Evolutionary conservation across 37 sponge, comb jelly and placozoan species (phyloP).

Genomic region (Crambe crambe): DNA sequence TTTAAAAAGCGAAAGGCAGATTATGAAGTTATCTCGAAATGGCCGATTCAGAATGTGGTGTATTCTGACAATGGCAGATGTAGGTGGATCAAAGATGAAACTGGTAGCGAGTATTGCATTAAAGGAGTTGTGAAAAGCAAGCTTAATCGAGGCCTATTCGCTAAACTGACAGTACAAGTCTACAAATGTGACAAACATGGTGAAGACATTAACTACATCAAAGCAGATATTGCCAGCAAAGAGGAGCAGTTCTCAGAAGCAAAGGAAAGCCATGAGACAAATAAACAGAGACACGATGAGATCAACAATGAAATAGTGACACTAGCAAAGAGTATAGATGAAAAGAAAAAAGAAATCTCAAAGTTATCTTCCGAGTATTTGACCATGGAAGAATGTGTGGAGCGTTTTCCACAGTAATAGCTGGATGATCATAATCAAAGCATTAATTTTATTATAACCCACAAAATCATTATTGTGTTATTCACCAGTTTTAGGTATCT

Average conservation of each 20-base stretch:
- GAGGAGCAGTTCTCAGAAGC: background rate
- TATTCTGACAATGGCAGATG: conserved; percentile 18
- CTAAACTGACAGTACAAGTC: conserved; percentile 2
- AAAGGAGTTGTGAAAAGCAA: conserved; percentile 14
- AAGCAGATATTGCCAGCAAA: background rate
- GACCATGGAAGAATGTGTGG: conserved; percentile 1
- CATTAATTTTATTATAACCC: too few species aligned
- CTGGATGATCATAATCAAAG: too few species aligned
- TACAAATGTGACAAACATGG: conserved; percentile 2
- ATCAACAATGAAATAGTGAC: background rate
- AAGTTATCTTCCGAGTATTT: conserved; percentile 2
- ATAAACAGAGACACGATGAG: background rate
- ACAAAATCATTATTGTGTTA: too few species aligned
- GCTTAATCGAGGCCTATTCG: conserved; percentile 38
- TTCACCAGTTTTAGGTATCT: too few species aligned
- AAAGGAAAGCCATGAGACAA: background rate
- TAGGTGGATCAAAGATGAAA: background rate
- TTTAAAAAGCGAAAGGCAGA: background rate
- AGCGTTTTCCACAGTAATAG: too few species aligned
- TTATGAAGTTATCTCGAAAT: background rate
- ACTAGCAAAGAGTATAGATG: background rate
- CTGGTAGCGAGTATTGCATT: background rate
- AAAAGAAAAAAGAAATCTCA: background rate
- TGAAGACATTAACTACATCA: conserved; percentile 3
- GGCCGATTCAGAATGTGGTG: conserved; percentile 2